phyloP scores from a whole-genome alignment of 1,140 invertebrate species.

The Polyergus mexicanus region DNA sequence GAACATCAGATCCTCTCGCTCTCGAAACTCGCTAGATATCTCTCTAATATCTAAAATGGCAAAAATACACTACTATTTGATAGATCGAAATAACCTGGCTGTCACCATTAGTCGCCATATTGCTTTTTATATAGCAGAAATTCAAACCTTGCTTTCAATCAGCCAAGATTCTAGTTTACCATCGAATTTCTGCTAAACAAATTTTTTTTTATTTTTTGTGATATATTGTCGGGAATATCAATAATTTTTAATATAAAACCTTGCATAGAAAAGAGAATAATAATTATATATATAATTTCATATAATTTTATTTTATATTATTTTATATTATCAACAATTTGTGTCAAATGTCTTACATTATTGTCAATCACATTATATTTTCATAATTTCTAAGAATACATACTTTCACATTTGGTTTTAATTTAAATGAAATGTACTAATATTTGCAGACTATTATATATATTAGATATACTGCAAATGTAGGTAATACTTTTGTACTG shows the following conservation, averaged over 20 bases:
- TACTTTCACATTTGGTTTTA: conserved; percentile 27
- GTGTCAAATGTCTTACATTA: conserved; percentile 6
- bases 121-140: too few relatives aligned
- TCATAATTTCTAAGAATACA: not conserved
- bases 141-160: too few relatives aligned
- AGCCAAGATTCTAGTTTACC: not conserved
- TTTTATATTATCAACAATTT: conserved; percentile 42
- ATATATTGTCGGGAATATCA: too few relatives aligned
- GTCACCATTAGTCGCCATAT: not conserved
- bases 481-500: conserved; percentile 45
- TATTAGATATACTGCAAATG: not conserved
- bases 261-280: not conserved
- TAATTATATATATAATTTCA: conserved; percentile 1
- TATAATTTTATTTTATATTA: conserved; percentile 1
- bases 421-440: conserved; percentile 18
- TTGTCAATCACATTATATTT: conserved; percentile 50
- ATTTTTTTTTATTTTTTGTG: not conserved
- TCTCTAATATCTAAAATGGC: not conserved
- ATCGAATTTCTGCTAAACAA: not conserved
- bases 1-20: too few relatives aligned
- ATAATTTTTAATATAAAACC: too few relatives aligned
- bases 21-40: not conserved
- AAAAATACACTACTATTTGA: conserved; percentile 23
- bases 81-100: not conserved
- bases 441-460: not conserved